Base-by-base conservation (phyloP, 1,140 invertebrate species). In the Drosophila grimshawi region DNA sequence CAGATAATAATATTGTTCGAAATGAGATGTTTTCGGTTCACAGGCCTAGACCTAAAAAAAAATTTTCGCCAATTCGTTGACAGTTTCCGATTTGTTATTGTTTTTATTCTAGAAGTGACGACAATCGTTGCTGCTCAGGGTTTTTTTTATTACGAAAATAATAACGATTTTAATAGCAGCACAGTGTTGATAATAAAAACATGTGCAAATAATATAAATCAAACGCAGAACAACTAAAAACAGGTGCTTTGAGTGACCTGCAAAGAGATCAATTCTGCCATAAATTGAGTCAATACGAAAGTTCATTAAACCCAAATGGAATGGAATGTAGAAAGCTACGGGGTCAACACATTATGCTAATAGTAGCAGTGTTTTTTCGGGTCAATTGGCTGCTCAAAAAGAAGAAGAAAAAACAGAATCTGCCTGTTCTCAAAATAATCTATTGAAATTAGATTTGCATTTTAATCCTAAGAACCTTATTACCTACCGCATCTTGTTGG, bases 291-390 rank as follows among this genome's bases (percentile, higher is more conserved):
- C 11, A 59, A 29, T 56, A 72, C 76, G 43, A 76, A 69, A 72
- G 83, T 81, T 86, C 60, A 79, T 63, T 78, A 81, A 81, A 86
- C 81, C 62, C 46, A 46, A 43, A 43, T 19, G 32, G 37, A 61
- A 30, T 11, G 37, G 29, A 41, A 55, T 33, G 5, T 63, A 68
- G 52, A 80, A 80, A 79, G 65, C 52, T 53, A 45, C 51, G 19
- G 51, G 62, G 37, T 63, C 46, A 29, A 60, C 43, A 29, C 32
- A 19, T 55, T 76, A 83, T 78, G 59, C 52, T 49, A 78, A 67
- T 51, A 27, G 5, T 33, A 63, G 43, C 8, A 11, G 46, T 37
- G 43, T 35, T 71, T 39, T 35, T 71, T 39, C 3, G 19, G 55
- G 37, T 30, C 19, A 41, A 39, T 27, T 37, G 33, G 33, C 0